Percentiles rank a stretch among this genome's conserved stretches.
These are phyloP conservation scores for Pandemis heparana DNA, from an alignment of 2,888 invertebrate species.

Conservation along the genomic window DNA sequence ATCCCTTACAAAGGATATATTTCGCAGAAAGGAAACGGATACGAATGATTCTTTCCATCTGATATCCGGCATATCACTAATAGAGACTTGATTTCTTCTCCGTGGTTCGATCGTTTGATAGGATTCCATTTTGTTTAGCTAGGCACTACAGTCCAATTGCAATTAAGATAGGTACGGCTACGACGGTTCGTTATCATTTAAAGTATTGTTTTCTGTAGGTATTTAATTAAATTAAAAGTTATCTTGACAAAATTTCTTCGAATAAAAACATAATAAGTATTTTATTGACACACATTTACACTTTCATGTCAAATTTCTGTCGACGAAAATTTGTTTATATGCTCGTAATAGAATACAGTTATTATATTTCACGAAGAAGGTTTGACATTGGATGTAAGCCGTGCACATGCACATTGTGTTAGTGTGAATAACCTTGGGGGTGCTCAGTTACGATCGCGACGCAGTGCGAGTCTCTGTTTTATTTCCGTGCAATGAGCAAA, in stretches of 20 bases:
- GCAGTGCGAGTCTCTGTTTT: too few relatives aligned
- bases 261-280: conserved; percentile 68
- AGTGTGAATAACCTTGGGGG: too few relatives aligned
- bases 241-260: conserved; percentile 58
- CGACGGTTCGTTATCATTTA: conserved; percentile 62
- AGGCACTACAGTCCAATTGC: conserved; percentile 51
- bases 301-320: conserved; percentile 59
- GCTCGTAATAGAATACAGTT: too few relatives aligned
- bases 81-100: not conserved
- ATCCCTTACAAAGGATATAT: too few relatives aligned
- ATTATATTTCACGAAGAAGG: too few relatives aligned
- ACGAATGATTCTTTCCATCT: too few relatives aligned
- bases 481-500: too few relatives aligned
- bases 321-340: conserved; percentile 45
- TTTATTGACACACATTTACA: conserved; percentile 67
- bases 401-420: too few relatives aligned
- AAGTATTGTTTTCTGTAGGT: conserved; percentile 58
- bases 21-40: too few relatives aligned
- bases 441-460: too few relatives aligned
- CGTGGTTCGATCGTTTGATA: conserved; percentile 3
- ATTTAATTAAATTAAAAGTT: conserved; percentile 19
- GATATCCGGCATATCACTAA: too few relatives aligned
- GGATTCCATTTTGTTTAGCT: conserved; percentile 2
- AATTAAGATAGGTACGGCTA: not conserved
- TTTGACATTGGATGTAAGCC: too few relatives aligned